Conservation (phyloP, 2,888 invertebrate species). For the Chymomyza procnemis region DNA sequence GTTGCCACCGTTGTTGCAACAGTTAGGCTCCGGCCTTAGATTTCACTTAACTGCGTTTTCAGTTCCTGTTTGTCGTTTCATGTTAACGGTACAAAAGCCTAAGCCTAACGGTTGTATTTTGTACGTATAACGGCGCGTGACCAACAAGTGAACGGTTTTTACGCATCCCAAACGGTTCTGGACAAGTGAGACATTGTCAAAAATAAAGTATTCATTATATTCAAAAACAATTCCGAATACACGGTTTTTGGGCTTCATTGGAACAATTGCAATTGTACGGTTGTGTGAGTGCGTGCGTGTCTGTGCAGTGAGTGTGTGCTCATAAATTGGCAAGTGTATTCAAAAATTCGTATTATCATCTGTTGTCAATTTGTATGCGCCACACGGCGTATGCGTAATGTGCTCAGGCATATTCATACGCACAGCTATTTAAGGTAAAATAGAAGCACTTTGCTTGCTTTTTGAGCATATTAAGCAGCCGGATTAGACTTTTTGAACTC, state of each 20-base stretch:
- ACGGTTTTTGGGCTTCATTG: background rate
- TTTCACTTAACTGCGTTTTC: conserved; percentile 37
- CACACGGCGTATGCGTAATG: conserved; percentile 22
- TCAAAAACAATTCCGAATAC: too few species aligned
- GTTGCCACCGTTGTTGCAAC: conserved; percentile 42
- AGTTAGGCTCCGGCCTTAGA: conserved; percentile 48
- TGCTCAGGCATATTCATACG: background rate
- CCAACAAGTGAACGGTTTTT: conserved; percentile 57
- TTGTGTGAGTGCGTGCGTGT: background rate
- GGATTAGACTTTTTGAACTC: background rate
- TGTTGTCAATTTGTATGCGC: background rate
- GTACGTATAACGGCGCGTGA: conserved; percentile 1
- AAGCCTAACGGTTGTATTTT: background rate
- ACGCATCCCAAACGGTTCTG: background rate
- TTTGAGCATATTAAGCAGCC: background rate
- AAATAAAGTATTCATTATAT: too few species aligned
- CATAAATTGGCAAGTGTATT: background rate
- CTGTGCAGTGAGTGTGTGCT: background rate
- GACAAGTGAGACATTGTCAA: background rate
- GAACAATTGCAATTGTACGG: background rate
- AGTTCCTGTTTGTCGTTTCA: conserved; percentile 68
- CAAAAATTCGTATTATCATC: background rate
- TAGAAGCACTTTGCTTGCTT: background rate
- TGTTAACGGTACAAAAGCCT: conserved; percentile 44
- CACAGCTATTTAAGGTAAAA: background rate